Base-by-base conservation (phyloP, 1,140 invertebrate genomes). In the Drosophila ambigua region DNA sequence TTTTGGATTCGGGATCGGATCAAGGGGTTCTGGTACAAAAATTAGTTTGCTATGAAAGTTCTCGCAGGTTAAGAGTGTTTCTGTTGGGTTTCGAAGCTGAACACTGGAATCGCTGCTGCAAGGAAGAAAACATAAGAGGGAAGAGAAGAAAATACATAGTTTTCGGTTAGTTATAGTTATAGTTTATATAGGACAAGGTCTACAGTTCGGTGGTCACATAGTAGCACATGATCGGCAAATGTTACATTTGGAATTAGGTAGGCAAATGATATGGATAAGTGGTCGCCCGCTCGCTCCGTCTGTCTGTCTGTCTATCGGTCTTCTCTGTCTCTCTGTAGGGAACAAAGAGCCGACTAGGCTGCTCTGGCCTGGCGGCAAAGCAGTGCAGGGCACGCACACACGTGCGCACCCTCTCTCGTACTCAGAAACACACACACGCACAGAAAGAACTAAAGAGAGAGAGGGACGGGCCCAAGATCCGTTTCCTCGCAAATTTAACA, bases 31-130 rank as follows among this genome's bases (percentile, higher is more conserved):
- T 78, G 31, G 61, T 82, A 88, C 67, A 82, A 87, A 87, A 88
- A 67, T 73, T 68, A 67, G 49, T 81, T 69, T 41, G 44, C 66
- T 69, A 65, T 73, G 77, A 66, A 72, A 68, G 75, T 77, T 89
- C 11, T 39, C 68, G 76, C 57, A 67, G 68, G 61, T 67, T 68
- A 50, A 52, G 41, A 60, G 20, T 52, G 35, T 62, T 50, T 13
- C n/a, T 50, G 44, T 65, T 74, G 72, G 64, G 72, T 72, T 75
- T 88, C 75, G 60, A 64, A 83, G 83, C 79, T 83, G 62, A 88
- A 69, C 79, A 78, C 84, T 79, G 76, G 83, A 88, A 79, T 79
- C 72, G 66, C 55, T 79, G 83, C 51, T 88, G 78, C 35, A 82
- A 82, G 5, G 20, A 61, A 54, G 50, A 65, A 16, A 52, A 64